These are phyloP conservation scores for Xiphorhynchus elegans DNA, from an alignment of 2,113 vertebrate species.

Conservation along the genomic window DNA sequence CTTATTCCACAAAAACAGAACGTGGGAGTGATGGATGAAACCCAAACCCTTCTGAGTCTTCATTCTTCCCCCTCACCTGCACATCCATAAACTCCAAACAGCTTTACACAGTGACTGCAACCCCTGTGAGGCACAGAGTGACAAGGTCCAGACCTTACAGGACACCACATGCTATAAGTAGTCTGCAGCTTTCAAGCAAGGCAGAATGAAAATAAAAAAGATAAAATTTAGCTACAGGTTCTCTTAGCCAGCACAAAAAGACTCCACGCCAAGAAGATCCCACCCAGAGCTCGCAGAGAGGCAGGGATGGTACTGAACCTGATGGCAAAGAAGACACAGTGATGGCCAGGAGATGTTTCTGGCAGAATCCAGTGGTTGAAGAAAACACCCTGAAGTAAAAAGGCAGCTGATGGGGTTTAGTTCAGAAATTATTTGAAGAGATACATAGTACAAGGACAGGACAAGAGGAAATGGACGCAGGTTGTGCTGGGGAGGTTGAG, in stretches of 20 bases:
- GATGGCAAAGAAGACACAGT: not conserved
- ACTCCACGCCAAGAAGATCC: not conserved
- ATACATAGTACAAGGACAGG: accelerated
- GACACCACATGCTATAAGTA: not conserved
- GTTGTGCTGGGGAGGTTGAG: not conserved
- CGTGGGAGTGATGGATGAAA: not conserved
- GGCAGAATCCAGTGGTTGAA: not conserved
- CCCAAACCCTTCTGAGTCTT: not conserved
- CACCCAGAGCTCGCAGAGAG: not conserved
- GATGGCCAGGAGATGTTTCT: not conserved
- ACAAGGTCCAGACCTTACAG: not conserved
- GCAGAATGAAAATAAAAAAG: not conserved
- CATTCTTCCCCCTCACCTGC: accelerated
- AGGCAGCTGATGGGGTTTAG: not conserved
- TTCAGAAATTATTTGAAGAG: not conserved
- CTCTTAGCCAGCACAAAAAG: not conserved
- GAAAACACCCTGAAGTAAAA: not conserved
- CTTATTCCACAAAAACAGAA: not conserved
- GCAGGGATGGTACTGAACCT: not conserved
- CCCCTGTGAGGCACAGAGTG: not conserved
- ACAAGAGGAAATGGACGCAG: accelerated
- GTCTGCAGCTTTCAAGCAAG: not conserved
- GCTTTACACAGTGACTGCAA: not conserved
- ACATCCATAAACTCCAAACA: not conserved
- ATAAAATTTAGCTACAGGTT: not conserved